phyloP scores from a whole-genome alignment of 2,113 vertebrate genomes.

The Australoheros scitulus region DNA sequence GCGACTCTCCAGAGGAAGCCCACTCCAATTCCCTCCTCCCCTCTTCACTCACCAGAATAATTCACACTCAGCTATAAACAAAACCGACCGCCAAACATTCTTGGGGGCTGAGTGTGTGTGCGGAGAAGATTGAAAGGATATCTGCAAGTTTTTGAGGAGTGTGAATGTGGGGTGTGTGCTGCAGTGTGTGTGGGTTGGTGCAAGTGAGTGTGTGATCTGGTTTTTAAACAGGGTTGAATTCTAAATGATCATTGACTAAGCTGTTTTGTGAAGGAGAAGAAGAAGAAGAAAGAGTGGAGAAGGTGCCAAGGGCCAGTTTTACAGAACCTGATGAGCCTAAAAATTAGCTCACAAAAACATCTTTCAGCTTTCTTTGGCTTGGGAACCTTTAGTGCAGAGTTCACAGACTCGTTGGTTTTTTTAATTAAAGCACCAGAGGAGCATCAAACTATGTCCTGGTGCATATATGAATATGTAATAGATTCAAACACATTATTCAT shows the following conservation, averaged over 20 bases:
- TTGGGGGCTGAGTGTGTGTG: not conserved
- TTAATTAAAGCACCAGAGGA: slow-evolving; percentile 45
- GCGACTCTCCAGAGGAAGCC: not conserved
- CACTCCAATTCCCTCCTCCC: not conserved
- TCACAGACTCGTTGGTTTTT: slow-evolving; percentile 8
- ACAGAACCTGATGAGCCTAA: slow-evolving; percentile 30
- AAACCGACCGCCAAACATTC: slow-evolving; percentile 8
- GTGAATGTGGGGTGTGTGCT: slow-evolving; percentile 15
- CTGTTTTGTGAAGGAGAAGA: slow-evolving; percentile 8
- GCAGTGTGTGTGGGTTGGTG: slow-evolving; percentile 8
- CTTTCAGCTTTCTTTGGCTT: not conserved
- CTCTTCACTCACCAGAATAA: slow-evolving; percentile 42
- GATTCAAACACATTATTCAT: not conserved
- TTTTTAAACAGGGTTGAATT: slow-evolving; percentile 53
- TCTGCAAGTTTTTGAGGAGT: slow-evolving; percentile 21
- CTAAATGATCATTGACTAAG: slow-evolving; percentile 51
- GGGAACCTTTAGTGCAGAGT: not conserved
- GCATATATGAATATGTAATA: slow-evolving; percentile 10
- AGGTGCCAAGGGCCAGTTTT: slow-evolving; percentile 34
- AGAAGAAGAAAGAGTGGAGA: slow-evolving; percentile 1
- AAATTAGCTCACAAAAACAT: slow-evolving; percentile 35
- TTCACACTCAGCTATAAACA: slow-evolving; percentile 54
- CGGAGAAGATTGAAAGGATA: slow-evolving; percentile 39
- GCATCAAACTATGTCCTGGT: not conserved
- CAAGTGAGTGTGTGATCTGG: slow-evolving; percentile 18